phyloP scores from a whole-genome alignment of 2,113 vertebrate species.

The Verasper variegatus region DNA sequence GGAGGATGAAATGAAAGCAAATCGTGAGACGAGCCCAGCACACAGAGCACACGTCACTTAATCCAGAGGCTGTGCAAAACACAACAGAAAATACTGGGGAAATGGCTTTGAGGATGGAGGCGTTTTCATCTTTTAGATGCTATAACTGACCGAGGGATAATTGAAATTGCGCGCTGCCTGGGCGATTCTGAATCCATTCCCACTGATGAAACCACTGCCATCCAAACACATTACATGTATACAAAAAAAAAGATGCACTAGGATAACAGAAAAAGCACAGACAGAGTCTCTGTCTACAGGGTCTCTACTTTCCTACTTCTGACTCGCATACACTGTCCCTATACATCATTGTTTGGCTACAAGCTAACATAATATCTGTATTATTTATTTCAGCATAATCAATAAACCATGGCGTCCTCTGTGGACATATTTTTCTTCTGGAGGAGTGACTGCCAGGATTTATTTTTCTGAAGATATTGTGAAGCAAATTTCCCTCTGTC shows the following conservation, averaged over 20 bases:
- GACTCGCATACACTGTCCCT: slow-evolving; percentile 14
- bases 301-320: slow-evolving; percentile 40
- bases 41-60: slow-evolving; percentile 7
- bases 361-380: slow-evolving; percentile 59
- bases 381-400: slow-evolving; percentile 72
- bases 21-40: slow-evolving; percentile 34
- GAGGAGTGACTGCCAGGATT: slow-evolving; percentile 65
- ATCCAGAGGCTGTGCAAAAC: slow-evolving; percentile 41
- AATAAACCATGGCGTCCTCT: slow-evolving; percentile 73
- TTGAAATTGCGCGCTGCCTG: slow-evolving; percentile 53
- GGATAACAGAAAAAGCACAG: slow-evolving; percentile 58
- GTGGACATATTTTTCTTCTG: slow-evolving; percentile 55
- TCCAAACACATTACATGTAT: slow-evolving; percentile 42
- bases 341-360: slow-evolving; percentile 62
- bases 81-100: slow-evolving; percentile 23
- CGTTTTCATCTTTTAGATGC: slow-evolving; percentile 38
- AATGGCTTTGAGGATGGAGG: slow-evolving; percentile 28
- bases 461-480: slow-evolving; percentile 65
- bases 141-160: slow-evolving; percentile 62
- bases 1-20: slow-evolving; percentile 44
- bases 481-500: slow-evolving; percentile 61
- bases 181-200: slow-evolving; percentile 49
- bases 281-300: slow-evolving; percentile 21
- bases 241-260: slow-evolving; percentile 55
- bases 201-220: slow-evolving; percentile 50